Percentiles rank a stretch among this genome's conserved stretches.
Conservation (phyloP, 2,797 vertebrate species). For the Sebastes iracundus region DNA sequence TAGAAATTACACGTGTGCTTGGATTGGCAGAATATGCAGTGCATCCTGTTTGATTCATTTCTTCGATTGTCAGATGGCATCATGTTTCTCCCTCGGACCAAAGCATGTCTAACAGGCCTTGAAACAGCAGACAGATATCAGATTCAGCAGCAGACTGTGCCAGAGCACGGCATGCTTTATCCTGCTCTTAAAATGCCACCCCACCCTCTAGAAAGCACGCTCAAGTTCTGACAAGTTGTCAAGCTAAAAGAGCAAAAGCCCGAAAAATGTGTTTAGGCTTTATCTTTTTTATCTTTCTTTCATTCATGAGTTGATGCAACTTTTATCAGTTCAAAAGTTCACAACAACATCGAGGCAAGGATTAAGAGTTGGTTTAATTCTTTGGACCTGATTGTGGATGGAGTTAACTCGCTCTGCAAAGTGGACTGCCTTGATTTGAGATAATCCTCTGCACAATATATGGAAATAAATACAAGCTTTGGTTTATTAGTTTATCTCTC, state of each 20-base stretch:
- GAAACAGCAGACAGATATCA: conserved; percentile 51
- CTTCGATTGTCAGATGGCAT: conserved; percentile 20
- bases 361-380: background rate
- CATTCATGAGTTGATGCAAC: background rate
- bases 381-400: conserved; percentile 1
- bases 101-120: conserved; percentile 18
- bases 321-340: background rate
- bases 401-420: background rate
- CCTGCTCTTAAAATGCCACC: conserved; percentile 51
- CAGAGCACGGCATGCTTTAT: conserved; percentile 58
- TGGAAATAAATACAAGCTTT: background rate
- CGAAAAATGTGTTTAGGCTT: conserved; percentile 40
- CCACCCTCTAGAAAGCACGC: conserved; percentile 47
- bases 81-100: conserved; percentile 24
- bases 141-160: conserved; percentile 46
- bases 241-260: conserved; percentile 23
- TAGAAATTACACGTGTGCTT: background rate
- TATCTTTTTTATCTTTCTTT: conserved; percentile 3
- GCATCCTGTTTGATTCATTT: background rate
- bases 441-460: conserved; percentile 12
- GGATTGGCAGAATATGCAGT: background rate
- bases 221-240: conserved; percentile 71
- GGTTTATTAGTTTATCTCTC: background rate
- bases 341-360: background rate
- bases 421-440: background rate